Evolutionary conservation across 2,113 vertebrate genomes (phyloP), one percentile per base, ranked within the genome.

Genomic region (Lophochroa leadbeateri): DNA sequence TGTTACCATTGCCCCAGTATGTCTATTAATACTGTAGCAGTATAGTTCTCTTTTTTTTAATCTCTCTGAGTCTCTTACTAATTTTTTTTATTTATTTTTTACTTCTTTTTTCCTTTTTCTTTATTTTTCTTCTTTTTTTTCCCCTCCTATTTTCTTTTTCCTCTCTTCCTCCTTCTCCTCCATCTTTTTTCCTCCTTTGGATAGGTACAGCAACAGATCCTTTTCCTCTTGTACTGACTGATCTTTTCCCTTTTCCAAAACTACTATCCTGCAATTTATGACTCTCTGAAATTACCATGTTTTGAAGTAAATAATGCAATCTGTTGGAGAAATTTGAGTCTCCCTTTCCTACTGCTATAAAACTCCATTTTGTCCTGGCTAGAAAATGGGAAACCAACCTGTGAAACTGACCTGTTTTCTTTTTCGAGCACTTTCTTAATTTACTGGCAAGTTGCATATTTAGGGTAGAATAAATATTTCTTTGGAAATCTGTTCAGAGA

Each of bases 301-400:
- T 91, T 88, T 93, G 82, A 88, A 86, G 86, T 64, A 95, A 94
- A 94, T 81, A 74, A 85, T 70, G 37, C 33, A 81, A 55, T 52
- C 50, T 50, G 55, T 78, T 68, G 47, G 60, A 83, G 72, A 90
- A 88, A 86, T 83, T 79, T 79, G 61, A 83, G 17, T 75, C 11
- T 86, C 16, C 64, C 28, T 60, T 94, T 78, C 21, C 15, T 71
- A 28, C 27, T 65, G 31, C 33, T 84, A 41, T 71, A 90, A 92
- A 81, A 41, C 17, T 86, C 35, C 11, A 20, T 19, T 84, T 95
- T 71, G 60, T 81, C 11, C 21, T 74, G 25, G 27, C 10, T 65
- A 69, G 50, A 83, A 83, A 85, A 90, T 43, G 25, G 53, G 57
- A 82, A 85, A 67, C 9, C 11, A 64, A 50, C 9, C 33, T 77